phyloP scores from a whole-genome alignment of 2,888 invertebrate species.

The Heliconius ethilla region DNA sequence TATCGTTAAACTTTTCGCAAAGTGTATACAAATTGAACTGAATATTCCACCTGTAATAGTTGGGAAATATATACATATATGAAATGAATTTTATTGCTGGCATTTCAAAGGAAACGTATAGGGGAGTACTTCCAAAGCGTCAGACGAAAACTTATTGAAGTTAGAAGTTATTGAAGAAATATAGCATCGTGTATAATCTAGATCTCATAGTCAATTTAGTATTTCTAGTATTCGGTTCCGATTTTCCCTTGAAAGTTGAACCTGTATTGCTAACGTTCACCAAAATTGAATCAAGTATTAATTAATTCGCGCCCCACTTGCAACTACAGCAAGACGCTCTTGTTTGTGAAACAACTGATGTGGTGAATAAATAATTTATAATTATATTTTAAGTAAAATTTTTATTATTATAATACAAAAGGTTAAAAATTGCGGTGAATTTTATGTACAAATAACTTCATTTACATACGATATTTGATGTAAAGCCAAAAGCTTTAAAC shows the following conservation, averaged over 20 bases:
- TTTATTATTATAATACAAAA: not conserved
- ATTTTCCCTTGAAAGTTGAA: not conserved
- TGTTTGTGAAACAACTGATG: not conserved
- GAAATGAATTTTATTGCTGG: constrained; percentile 17
- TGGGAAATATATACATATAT: not conserved
- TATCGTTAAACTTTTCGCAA: not conserved
- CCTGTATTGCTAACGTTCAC: not conserved
- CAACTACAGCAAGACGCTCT: constrained; percentile 8
- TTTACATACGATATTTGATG: not conserved
- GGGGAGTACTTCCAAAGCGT: constrained; percentile 22
- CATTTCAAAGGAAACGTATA: constrained; percentile 23
- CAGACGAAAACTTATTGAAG: constrained; percentile 20
- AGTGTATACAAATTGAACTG: not conserved
- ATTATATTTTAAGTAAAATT: not conserved
- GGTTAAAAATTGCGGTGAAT: not conserved
- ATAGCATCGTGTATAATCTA: constrained; percentile 10
- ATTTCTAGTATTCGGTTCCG: not conserved
- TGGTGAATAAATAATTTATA: not conserved
- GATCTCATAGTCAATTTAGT: constrained; percentile 7
- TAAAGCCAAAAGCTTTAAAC: not conserved
- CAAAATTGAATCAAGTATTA: constrained; percentile 2
- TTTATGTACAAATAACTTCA: not conserved
- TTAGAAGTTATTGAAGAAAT: constrained; percentile 23
- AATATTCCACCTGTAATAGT: constrained; percentile 19
- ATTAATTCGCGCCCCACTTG: constrained; percentile 12